A percentile compares a stretch with the other conserved stretches of the same genome.
phyloP scores from a whole-genome alignment of 2,797 vertebrate genomes.

The Gobio occitaniae region DNA sequence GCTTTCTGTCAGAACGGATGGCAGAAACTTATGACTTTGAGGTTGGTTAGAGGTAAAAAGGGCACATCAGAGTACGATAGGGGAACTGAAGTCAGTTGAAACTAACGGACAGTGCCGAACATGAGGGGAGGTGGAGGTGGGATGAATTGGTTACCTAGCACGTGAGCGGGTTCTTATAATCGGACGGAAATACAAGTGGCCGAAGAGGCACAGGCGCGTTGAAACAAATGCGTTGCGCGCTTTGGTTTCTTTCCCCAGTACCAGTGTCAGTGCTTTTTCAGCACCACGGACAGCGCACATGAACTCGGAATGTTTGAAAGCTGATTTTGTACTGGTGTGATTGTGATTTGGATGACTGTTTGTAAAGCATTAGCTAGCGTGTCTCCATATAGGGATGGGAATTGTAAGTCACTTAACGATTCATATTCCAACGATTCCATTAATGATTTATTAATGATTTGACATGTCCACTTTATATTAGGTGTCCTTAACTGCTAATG shows the following conservation, averaged over 20 bases:
- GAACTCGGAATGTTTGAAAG: background rate
- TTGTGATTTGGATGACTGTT: background rate
- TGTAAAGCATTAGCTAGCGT: background rate
- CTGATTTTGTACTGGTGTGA: background rate
- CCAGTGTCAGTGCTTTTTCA: slow-evolving; percentile 1
- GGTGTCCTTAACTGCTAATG: too few species aligned
- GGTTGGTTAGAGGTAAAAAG: slow-evolving; percentile 14
- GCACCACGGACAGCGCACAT: slow-evolving; percentile 32
- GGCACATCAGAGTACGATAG: background rate
- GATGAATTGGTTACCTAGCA: background rate
- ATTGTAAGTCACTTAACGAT: background rate
- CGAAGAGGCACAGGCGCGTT: background rate
- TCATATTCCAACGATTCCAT: background rate
- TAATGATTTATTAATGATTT: background rate
- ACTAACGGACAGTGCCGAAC: background rate
- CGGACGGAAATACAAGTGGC: background rate
- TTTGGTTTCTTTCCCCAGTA: background rate
- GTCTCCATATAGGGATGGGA: background rate
- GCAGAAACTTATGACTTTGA: slow-evolving; percentile 21
- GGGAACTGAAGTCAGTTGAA: background rate
- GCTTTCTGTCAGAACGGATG: slow-evolving; percentile 5
- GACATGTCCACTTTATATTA: too few species aligned
- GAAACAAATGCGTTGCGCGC: background rate
- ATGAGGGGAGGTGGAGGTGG: background rate
- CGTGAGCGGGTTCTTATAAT: background rate